These are phyloP conservation scores for Diorhabda elongata DNA, from an alignment of 1,140 invertebrate species.

Conservation along the genomic window DNA sequence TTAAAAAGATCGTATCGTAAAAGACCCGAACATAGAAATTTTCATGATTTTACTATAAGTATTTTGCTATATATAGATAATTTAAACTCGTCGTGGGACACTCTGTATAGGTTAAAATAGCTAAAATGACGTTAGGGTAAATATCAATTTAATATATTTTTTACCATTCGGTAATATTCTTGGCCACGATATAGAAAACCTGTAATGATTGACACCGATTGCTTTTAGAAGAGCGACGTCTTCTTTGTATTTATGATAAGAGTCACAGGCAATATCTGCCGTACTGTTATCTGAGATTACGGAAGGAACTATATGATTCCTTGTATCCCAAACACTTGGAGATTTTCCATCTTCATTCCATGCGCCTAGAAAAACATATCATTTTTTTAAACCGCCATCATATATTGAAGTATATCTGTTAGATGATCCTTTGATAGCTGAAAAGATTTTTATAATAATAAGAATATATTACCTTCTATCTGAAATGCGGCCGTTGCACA, in stretches of 20 bases:
- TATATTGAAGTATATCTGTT: too few relatives aligned
- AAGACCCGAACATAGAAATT: too few relatives aligned
- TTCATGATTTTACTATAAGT: too few relatives aligned
- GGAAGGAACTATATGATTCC: neutral
- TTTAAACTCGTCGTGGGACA: too few relatives aligned
- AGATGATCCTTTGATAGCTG: too few relatives aligned
- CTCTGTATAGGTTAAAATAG: too few relatives aligned
- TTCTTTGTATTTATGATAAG: neutral
- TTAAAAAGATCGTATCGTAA: too few relatives aligned
- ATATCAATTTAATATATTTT: too few relatives aligned
- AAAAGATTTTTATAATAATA: too few relatives aligned
- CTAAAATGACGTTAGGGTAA: too few relatives aligned
- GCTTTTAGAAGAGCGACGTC: neutral
- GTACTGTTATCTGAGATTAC: neutral
- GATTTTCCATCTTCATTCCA: conserved; percentile 4
- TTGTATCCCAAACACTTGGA: conserved; percentile 6
- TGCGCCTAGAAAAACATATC: neutral
- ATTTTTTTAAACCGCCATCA: neutral
- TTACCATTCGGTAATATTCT: neutral
- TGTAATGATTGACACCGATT: neutral
- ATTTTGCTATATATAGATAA: too few relatives aligned
- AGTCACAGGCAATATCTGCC: neutral
- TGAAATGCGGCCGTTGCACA: neutral
- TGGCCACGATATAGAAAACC: neutral
- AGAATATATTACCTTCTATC: neutral